phyloP scores from a whole-genome alignment of 2,113 vertebrate genomes.

The Pterocles gutturalis region DNA sequence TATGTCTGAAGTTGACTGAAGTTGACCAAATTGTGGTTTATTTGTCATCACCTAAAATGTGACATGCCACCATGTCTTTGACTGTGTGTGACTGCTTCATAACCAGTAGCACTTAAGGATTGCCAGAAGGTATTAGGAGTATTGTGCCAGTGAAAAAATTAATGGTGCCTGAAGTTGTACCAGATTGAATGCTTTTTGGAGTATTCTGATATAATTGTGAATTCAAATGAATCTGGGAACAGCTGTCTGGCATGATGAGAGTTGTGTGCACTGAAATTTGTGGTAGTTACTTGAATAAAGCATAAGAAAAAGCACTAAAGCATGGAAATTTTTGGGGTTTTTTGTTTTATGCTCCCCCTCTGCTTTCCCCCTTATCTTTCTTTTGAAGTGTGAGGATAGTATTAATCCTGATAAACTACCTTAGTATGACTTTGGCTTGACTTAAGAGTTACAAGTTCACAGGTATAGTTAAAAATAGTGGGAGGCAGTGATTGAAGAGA shows the following conservation, averaged over 20 bases:
- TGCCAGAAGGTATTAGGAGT: background rate
- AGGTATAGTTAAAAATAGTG: background rate
- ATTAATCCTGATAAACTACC: background rate
- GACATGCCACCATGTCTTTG: background rate
- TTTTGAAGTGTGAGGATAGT: background rate
- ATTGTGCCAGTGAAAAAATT: background rate
- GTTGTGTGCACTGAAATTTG: background rate
- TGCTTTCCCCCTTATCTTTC: background rate
- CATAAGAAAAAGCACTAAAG: background rate
- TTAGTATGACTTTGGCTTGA: background rate
- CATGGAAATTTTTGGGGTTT: background rate
- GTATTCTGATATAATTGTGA: background rate
- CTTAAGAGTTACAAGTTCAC: background rate
- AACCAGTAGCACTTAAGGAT: background rate
- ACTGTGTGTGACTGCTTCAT: background rate
- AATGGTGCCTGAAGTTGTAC: background rate
- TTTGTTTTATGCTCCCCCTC: background rate
- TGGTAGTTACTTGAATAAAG: background rate
- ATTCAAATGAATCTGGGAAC: background rate
- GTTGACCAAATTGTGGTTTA: background rate
- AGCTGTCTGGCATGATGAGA: background rate
- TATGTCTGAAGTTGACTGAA: background rate
- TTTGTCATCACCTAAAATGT: background rate
- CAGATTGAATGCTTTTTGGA: background rate
- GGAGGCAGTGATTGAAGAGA: background rate